Percentiles rank a stretch among this genome's conserved stretches.
Conservation (phyloP, 2,797 vertebrate species). For the Lithobates sylvaticus region DNA sequence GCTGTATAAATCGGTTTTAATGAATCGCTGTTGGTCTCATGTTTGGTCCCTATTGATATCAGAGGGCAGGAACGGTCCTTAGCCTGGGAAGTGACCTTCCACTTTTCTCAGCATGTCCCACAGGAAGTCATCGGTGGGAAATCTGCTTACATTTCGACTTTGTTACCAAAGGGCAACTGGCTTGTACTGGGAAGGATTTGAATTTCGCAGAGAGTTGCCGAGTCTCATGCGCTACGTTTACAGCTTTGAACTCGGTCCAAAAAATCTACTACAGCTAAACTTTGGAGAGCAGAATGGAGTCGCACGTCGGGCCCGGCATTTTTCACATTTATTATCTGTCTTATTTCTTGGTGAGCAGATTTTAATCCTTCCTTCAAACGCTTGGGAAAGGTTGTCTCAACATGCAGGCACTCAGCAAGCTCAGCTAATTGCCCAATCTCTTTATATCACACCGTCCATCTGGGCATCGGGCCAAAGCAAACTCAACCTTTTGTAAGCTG, state of each 20-base stretch:
- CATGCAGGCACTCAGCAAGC: conserved; percentile 59
- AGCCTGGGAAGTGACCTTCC: not conserved
- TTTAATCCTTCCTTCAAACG: conserved; percentile 60
- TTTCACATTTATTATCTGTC: conserved; percentile 60
- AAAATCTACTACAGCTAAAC: conserved; percentile 53
- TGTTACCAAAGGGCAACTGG: conserved; percentile 34
- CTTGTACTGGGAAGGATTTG: conserved; percentile 52
- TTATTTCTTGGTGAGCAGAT: conserved; percentile 55
- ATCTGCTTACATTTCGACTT: conserved; percentile 38
- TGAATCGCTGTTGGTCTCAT: not conserved
- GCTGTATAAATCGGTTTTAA: not conserved
- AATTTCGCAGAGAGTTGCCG: conserved; percentile 45
- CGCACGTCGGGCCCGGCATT: conserved; percentile 56
- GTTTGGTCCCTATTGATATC: conserved; percentile 23
- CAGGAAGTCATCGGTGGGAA: conserved; percentile 58
- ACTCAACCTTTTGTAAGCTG: conserved; percentile 56
- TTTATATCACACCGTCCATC: conserved; percentile 58
- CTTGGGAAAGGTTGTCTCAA: conserved; percentile 63
- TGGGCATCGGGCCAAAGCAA: conserved; percentile 59
- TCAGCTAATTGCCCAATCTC: conserved; percentile 56
- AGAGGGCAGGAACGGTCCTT: not conserved
- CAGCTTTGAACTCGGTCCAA: conserved; percentile 59
- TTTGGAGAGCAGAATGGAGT: conserved; percentile 53
- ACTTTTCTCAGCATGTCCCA: not conserved
- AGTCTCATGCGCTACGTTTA: conserved; percentile 20